Conservation (phyloP, 2,888 invertebrate species). For the Gari tellinella region DNA sequence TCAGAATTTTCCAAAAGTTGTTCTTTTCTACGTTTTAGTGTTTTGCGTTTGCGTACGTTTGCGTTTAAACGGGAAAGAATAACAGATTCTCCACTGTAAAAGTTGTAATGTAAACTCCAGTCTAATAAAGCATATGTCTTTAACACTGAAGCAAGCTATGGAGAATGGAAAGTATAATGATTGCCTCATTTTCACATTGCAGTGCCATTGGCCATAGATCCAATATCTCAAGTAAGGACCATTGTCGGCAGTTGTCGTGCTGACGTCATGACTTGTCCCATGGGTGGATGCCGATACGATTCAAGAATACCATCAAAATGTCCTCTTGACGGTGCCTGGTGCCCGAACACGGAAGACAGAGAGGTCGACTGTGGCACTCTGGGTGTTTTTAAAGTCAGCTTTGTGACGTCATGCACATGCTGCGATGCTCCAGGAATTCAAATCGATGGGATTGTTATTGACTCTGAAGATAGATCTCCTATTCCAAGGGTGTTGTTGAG, state of each 20-base stretch:
- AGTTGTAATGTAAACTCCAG: too few relatives aligned
- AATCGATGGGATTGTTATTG: neutral
- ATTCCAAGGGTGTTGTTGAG: neutral
- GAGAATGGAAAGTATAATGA: too few relatives aligned
- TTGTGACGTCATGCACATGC: slow-evolving; percentile 1
- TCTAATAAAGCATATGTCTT: too few relatives aligned
- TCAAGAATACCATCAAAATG: neutral
- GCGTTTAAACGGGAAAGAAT: too few relatives aligned
- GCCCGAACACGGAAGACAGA: neutral
- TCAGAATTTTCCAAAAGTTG: too few relatives aligned
- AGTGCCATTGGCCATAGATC: too few relatives aligned
- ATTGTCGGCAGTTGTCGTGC: slow-evolving; percentile 6
- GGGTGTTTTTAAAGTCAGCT: neutral
- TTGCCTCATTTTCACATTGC: too few relatives aligned
- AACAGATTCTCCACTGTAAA: too few relatives aligned
- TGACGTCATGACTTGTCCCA: slow-evolving; percentile 6
- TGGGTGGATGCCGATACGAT: neutral
- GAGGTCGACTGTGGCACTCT: slow-evolving; percentile 4
- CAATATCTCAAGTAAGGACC: too few relatives aligned
- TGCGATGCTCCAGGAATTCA: neutral
- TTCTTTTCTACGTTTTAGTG: too few relatives aligned
- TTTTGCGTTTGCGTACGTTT: too few relatives aligned
- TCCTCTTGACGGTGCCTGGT: slow-evolving; percentile 1
- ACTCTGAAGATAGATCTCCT: neutral
- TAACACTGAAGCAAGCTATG: too few relatives aligned